A percentile compares a stretch with the other conserved stretches of the same genome.
Evolutionary conservation across 2,113 vertebrate species (phyloP).

Genomic region (Todiramphus saurophagus): DNA sequence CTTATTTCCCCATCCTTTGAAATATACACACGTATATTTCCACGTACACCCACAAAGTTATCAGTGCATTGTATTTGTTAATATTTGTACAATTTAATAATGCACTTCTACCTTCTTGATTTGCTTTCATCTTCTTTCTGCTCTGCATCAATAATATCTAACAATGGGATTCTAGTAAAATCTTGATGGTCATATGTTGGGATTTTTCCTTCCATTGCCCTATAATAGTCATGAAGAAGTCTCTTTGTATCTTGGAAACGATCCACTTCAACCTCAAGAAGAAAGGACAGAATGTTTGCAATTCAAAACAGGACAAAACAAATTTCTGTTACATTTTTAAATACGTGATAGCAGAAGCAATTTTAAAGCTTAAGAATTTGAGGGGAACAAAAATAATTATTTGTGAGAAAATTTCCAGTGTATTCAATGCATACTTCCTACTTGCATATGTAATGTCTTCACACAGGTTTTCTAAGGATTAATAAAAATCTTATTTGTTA

Average conservation of each 20-base stretch:
- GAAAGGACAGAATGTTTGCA: neutral
- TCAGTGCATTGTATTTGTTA: neutral
- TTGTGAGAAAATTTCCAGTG: neutral
- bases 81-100: neutral
- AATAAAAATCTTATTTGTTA: neutral
- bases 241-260: constrained; percentile 85
- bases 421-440: neutral
- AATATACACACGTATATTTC: neutral
- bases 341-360: neutral
- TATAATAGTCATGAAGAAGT: constrained; percentile 86
- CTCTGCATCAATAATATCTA: constrained; percentile 54
- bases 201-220: constrained; percentile 76
- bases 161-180: constrained; percentile 75
- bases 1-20: neutral
- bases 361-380: neutral
- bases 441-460: neutral
- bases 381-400: neutral
- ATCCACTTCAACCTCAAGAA: constrained; percentile 84
- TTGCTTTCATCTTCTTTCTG: constrained; percentile 29
- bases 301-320: neutral
- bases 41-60: neutral
- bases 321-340: neutral
- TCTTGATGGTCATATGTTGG: constrained; percentile 49
- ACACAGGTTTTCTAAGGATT: neutral
- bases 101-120: constrained; percentile 14